Conservation (phyloP, 2,797 vertebrate genomes). For the Discoglossus pictus region DNA sequence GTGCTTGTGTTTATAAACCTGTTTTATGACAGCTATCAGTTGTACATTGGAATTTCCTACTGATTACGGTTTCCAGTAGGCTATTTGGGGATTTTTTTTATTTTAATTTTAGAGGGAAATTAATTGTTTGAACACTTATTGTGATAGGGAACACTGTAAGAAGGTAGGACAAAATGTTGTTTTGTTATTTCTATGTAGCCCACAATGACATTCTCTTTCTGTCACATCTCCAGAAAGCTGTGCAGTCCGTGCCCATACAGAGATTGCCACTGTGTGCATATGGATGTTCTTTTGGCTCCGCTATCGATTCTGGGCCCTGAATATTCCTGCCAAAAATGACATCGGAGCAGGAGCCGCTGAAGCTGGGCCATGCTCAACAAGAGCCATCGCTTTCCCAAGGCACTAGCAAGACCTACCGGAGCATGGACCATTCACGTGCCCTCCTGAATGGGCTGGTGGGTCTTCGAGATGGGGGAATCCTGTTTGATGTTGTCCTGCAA, state of each 20-base stretch:
- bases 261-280: conserved; percentile 24
- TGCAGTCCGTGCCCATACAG: background rate
- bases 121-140: too few species aligned
- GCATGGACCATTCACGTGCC: conserved; percentile 80
- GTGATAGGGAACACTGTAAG: too few species aligned
- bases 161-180: too few species aligned
- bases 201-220: too few species aligned
- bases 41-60: too few species aligned
- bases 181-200: too few species aligned
- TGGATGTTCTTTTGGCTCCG: conserved; percentile 57
- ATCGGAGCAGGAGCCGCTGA: conserved; percentile 70
- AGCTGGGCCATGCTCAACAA: conserved; percentile 56
- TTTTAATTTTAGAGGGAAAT: too few species aligned
- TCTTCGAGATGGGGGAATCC: conserved; percentile 80
- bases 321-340: conserved; percentile 69
- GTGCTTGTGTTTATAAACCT: too few species aligned
- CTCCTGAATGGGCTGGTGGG: conserved; percentile 84
- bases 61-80: too few species aligned
- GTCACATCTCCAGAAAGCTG: conserved; percentile 1
- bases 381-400: conserved; percentile 63
- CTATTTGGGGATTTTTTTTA: too few species aligned
- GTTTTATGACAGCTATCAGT: too few species aligned
- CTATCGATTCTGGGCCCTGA: conserved; percentile 30
- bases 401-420: conserved; percentile 80
- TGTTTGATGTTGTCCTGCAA: conserved; percentile 90